Percentiles rank a stretch among this genome's conserved stretches.
Conservation (phyloP, 53 echinoderm and acorn worm genomes). For the Stichopus horrens region DNA sequence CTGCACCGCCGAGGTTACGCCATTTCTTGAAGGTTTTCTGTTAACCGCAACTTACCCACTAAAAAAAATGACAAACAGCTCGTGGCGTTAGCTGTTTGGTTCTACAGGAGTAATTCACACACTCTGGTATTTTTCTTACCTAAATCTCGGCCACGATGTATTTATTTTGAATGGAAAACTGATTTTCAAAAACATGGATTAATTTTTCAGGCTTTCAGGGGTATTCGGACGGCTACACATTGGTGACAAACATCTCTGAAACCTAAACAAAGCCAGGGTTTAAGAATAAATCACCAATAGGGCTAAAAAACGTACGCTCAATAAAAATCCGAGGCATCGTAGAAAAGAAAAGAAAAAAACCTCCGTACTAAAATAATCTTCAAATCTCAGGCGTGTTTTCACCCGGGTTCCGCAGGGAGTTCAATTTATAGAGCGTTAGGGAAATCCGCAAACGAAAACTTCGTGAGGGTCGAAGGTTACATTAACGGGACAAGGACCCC, state of each 20-base stretch:
- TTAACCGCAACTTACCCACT: too few species aligned
- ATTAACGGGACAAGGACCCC: conserved; percentile 38
- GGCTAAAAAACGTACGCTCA: background rate
- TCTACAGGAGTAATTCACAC: conserved; percentile 1
- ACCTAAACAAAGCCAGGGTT: conserved; percentile 27
- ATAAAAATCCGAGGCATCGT: background rate
- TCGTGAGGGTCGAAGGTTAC: conserved; percentile 1
- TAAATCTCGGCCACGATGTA: conserved; percentile 4
- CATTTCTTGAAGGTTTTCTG: too few species aligned
- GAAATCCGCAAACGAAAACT: background rate
- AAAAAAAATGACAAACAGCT: background rate
- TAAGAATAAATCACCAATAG: conserved; percentile 13
- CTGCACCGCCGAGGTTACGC: too few species aligned
- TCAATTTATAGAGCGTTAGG: conserved; percentile 21
- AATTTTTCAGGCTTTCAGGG: background rate
- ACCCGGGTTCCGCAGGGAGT: background rate
- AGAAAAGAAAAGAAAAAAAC: background rate
- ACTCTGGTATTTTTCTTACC: conserved; percentile 9
- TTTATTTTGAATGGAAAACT: conserved; percentile 23
- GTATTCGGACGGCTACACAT: background rate
- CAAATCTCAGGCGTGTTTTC: background rate
- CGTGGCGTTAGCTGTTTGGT: background rate
- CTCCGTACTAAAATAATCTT: background rate
- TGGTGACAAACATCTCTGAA: conserved; percentile 20
- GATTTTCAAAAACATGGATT: conserved; percentile 3